Conservation (phyloP, 2,113 vertebrate genomes). For the Cryptomyrus ogoouensis region DNA sequence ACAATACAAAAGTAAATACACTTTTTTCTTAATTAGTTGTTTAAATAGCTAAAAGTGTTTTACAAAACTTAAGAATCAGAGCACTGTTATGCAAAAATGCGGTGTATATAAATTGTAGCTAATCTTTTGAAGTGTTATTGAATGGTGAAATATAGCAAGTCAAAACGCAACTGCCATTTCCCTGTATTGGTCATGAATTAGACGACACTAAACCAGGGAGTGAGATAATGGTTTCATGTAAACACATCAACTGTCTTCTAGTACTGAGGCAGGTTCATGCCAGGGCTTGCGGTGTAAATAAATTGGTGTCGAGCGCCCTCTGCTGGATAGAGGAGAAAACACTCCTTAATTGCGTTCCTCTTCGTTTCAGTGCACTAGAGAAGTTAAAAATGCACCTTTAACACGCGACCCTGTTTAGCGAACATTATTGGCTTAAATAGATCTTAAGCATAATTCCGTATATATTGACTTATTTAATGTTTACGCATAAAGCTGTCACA, state of each 20-base stretch:
- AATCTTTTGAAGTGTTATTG: not conserved
- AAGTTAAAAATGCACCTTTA: not conserved
- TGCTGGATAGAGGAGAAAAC: not conserved
- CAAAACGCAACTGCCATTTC: not conserved
- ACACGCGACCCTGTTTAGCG: not conserved
- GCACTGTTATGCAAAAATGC: not conserved
- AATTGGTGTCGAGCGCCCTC: not conserved
- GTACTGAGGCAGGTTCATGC: not conserved
- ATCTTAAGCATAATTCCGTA: not conserved
- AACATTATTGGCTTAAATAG: not conserved
- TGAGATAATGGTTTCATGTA: not conserved
- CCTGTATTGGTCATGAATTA: not conserved
- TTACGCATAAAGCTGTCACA: not conserved
- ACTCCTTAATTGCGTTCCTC: not conserved
- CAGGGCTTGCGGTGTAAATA: not conserved
- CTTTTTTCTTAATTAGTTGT: not conserved
- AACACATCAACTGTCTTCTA: not conserved
- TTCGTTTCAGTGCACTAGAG: not conserved
- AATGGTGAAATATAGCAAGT: not conserved
- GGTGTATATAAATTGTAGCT: not conserved
- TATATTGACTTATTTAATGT: not conserved
- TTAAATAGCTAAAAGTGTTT: not conserved
- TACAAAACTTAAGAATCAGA: not conserved
- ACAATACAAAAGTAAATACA: not conserved
- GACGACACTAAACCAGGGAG: not conserved